Conservation (phyloP, 2,888 invertebrate species). For the Vanessa cardui region DNA sequence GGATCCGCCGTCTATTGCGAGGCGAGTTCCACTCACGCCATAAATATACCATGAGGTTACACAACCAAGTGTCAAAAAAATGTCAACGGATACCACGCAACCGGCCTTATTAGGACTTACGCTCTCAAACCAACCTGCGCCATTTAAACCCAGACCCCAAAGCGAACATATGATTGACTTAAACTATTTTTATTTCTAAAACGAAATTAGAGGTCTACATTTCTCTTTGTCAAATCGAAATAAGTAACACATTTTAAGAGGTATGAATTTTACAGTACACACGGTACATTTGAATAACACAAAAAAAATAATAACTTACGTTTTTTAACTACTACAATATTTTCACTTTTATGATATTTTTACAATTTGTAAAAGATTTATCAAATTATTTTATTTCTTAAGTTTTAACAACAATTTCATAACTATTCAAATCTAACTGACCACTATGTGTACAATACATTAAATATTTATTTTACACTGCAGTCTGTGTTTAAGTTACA, state of each 20-base stretch:
- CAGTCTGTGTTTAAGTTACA: too few relatives aligned
- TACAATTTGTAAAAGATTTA: slow-evolving; percentile 4
- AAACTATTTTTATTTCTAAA: slow-evolving; percentile 26
- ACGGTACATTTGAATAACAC: background rate
- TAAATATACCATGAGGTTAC: slow-evolving; percentile 34
- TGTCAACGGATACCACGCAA: slow-evolving; percentile 38
- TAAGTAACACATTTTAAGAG: background rate
- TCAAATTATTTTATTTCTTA: slow-evolving; percentile 1
- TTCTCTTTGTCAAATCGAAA: slow-evolving; percentile 24
- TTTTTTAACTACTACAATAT: background rate
- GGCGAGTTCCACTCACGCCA: slow-evolving; percentile 25
- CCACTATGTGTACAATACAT: background rate
- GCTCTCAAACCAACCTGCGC: slow-evolving; percentile 33
- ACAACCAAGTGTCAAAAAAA: slow-evolving; percentile 30
- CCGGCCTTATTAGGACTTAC: slow-evolving; percentile 31
- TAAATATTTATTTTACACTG: too few relatives aligned
- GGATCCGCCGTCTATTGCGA: slow-evolving; percentile 41
- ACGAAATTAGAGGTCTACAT: slow-evolving; percentile 30
- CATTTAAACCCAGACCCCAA: slow-evolving; percentile 27
- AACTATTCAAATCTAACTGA: background rate
- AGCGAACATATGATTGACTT: slow-evolving; percentile 20
- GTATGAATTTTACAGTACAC: background rate
- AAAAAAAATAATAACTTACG: background rate
- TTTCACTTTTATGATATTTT: background rate
- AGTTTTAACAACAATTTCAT: background rate